These are phyloP conservation scores for Leptinotarsa lineolata DNA, from an alignment of 1,140 invertebrate genomes.

Conservation along the genomic window DNA sequence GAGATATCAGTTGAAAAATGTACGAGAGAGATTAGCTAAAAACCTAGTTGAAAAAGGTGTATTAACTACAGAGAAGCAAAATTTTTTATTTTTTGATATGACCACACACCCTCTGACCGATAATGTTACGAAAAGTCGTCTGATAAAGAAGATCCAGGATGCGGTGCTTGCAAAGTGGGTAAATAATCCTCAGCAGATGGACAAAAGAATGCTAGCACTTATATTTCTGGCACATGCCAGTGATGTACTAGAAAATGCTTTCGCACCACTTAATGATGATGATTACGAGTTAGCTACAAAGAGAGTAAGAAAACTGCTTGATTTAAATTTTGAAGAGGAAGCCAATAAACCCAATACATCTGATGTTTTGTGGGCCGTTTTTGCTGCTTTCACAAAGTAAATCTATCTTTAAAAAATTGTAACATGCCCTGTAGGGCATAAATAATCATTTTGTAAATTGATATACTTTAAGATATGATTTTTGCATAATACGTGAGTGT, in stretches of 20 bases:
- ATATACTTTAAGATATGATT: constrained; percentile 11
- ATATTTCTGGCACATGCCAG: constrained; percentile 96
- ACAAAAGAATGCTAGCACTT: constrained; percentile 88
- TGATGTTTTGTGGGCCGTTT: constrained; percentile 98
- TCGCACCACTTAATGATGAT: constrained; percentile 96
- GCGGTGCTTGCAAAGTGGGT: constrained; percentile 95
- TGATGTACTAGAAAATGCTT: constrained; percentile 99
- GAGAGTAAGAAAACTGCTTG: constrained; percentile 91
- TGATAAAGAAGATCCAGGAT: constrained; percentile 99
- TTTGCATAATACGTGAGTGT: constrained; percentile 3
- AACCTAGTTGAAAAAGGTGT: constrained; percentile 99
- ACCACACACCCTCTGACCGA: constrained; percentile 99
- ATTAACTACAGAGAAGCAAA: constrained; percentile 99
- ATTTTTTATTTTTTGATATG: constrained; percentile 99
- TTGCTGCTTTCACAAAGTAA: constrained; percentile 97
- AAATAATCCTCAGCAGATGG: constrained; percentile 97
- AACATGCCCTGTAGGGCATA: constrained; percentile 10
- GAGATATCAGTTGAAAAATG: constrained; percentile 97
- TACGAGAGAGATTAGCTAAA: constrained; percentile 97
- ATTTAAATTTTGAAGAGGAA: constrained; percentile 95
- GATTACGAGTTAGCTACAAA: constrained; percentile 99
- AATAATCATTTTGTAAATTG: constrained; percentile 24
- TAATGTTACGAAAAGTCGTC: constrained; percentile 91
- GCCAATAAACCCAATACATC: constrained; percentile 83
- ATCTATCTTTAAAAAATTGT: neutral